Evolutionary conservation across 2,888 invertebrate species (phyloP).

Genomic region (Pachymerium ferrugineum): DNA sequence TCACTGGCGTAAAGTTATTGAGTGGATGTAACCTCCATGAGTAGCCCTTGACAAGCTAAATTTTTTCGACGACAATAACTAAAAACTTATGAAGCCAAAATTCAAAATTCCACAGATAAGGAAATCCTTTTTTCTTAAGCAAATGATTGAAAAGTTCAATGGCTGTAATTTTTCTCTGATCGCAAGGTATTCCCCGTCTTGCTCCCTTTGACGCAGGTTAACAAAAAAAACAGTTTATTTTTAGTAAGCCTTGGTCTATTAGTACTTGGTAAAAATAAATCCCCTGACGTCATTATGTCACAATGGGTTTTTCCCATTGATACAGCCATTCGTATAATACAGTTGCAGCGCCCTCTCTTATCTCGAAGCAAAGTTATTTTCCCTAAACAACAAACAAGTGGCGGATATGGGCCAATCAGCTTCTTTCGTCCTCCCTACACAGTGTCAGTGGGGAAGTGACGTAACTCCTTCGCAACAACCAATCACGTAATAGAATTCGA

Average conservation of each 20-base stretch:
- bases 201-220: neutral
- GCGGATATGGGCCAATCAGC: neutral
- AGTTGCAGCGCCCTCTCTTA: neutral
- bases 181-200: neutral
- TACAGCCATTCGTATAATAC: too few species aligned
- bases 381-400: neutral
- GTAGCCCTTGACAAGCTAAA: too few species aligned
- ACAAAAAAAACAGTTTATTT: neutral
- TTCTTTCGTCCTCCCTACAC: neutral
- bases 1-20: too few species aligned
- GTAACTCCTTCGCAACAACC: neutral
- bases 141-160: too few species aligned
- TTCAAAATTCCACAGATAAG: too few species aligned
- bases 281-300: neutral
- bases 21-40: too few species aligned
- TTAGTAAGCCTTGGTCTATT: too few species aligned
- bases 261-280: neutral
- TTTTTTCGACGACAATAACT: too few species aligned
- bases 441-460: neutral
- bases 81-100: too few species aligned
- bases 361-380: neutral
- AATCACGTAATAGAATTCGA: neutral
- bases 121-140: too few species aligned
- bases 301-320: constrained; percentile 12
- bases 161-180: neutral